Evolutionary conservation across 2,888 invertebrate species (phyloP).

Genomic region (Protophormia terraenovae): DNA sequence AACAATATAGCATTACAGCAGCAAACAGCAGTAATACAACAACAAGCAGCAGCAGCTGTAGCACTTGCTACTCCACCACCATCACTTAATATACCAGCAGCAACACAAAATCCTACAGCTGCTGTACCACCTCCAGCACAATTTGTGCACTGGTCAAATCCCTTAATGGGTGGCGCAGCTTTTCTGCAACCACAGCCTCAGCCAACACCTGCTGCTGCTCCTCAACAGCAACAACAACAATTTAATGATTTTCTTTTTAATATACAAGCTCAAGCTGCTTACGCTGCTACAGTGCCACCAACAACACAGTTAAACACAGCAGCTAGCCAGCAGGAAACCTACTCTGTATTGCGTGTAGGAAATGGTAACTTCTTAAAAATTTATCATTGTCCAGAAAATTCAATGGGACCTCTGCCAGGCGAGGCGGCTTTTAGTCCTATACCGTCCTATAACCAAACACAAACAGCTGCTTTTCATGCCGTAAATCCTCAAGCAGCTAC

Average conservation of each 20-base stretch:
- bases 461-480: slow-evolving; percentile 47
- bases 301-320: slow-evolving; percentile 49
- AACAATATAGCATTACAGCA: slow-evolving; percentile 44
- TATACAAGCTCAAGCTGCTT: slow-evolving; percentile 71
- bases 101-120: slow-evolving; percentile 66
- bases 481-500: slow-evolving; percentile 21
- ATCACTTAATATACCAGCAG: slow-evolving; percentile 57
- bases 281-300: slow-evolving; percentile 49
- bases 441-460: slow-evolving; percentile 41
- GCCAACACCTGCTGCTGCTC: slow-evolving; percentile 9
- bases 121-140: slow-evolving; percentile 54
- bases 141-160: slow-evolving; percentile 62
- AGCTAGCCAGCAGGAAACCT: slow-evolving; percentile 76
- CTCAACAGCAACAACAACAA: slow-evolving; percentile 68
- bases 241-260: slow-evolving; percentile 77
- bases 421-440: slow-evolving; percentile 61
- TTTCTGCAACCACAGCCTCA: slow-evolving; percentile 52
- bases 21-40: slow-evolving; percentile 57
- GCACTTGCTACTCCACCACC: slow-evolving; percentile 31
- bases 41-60: slow-evolving; percentile 66
- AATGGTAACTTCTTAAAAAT: slow-evolving; percentile 80
- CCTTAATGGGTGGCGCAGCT: slow-evolving; percentile 50
- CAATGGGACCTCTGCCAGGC: slow-evolving; percentile 59
- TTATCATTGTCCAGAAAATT: slow-evolving; percentile 78
- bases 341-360: slow-evolving; percentile 79